Percentiles rank a stretch among this genome's conserved stretches.
Evolutionary conservation across 2,797 vertebrate genomes (phyloP).

Genomic region (Botia almorhae): DNA sequence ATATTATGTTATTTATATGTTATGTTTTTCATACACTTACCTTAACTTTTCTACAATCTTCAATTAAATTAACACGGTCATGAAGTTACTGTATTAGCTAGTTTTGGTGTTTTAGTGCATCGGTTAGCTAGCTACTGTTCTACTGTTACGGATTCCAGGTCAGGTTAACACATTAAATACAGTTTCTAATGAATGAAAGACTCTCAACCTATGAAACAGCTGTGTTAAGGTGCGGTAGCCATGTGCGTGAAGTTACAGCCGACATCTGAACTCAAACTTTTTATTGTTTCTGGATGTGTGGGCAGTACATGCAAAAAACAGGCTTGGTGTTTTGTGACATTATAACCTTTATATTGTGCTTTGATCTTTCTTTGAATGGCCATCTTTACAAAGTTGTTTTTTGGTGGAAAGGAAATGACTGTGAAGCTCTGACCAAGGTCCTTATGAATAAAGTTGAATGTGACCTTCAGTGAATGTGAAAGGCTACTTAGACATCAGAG

Average conservation of each 20-base stretch:
- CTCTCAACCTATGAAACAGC: slow-evolving; percentile 13
- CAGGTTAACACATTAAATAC: neutral
- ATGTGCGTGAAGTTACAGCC: neutral
- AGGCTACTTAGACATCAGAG: slow-evolving; percentile 58
- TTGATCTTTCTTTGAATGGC: neutral
- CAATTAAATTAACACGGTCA: neutral
- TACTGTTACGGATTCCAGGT: neutral
- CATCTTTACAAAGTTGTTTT: neutral
- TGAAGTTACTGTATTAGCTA: neutral
- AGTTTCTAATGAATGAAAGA: neutral
- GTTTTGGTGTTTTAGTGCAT: neutral
- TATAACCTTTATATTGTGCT: slow-evolving; percentile 10
- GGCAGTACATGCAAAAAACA: neutral
- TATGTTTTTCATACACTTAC: neutral
- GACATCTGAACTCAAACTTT: slow-evolving; percentile 43
- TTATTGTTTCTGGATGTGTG: slow-evolving; percentile 11
- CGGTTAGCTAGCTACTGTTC: slow-evolving; percentile 7
- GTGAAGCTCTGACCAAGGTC: slow-evolving; percentile 29
- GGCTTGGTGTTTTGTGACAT: neutral
- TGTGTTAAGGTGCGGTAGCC: slow-evolving; percentile 26
- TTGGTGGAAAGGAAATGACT: slow-evolving; percentile 13
- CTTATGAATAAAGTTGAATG: slow-evolving; percentile 76
- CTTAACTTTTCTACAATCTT: neutral
- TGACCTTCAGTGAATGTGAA: slow-evolving; percentile 61
- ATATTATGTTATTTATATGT: too few species aligned